Evolutionary conservation across 2,888 invertebrate genomes (phyloP).

Genomic region (Polyommatus icarus): DNA sequence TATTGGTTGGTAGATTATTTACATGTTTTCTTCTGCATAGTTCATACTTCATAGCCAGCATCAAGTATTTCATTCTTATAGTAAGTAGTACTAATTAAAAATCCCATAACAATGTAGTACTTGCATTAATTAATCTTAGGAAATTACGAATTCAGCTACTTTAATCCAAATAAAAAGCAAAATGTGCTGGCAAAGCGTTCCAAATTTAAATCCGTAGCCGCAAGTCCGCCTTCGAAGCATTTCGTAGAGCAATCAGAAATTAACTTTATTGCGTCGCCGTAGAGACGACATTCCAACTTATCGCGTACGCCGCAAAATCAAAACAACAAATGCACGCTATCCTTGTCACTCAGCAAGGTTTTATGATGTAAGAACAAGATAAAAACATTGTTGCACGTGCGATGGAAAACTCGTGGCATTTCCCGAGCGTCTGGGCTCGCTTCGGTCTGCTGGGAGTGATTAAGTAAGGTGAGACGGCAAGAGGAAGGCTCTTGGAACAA

Average conservation of each 20-base stretch:
- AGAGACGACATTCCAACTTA: conserved; percentile 15
- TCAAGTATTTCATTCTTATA: not conserved
- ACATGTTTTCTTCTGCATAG: not conserved
- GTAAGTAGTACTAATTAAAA: too few relatives aligned
- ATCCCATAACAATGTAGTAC: not conserved
- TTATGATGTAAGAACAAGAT: conserved; percentile 5
- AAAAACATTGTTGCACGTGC: not conserved
- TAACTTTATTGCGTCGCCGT: not conserved
- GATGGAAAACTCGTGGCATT: conserved; percentile 15
- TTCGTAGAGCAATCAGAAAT: not conserved
- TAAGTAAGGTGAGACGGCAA: conserved; percentile 15
- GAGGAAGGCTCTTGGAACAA: conserved; percentile 24
- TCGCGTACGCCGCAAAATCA: not conserved
- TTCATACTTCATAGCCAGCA: not conserved
- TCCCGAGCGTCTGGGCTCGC: not conserved
- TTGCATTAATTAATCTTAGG: not conserved
- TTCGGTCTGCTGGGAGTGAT: conserved; percentile 3
- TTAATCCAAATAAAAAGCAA: conserved; percentile 17
- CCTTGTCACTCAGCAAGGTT: conserved; percentile 19
- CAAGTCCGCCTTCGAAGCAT: conserved; percentile 10
- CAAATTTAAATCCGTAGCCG: conserved; percentile 27
- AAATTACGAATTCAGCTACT: conserved; percentile 4
- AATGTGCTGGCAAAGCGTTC: conserved; percentile 24
- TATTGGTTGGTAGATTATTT: not conserved
- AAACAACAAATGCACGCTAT: conserved; percentile 8